Evolutionary conservation across 2,888 invertebrate species (phyloP), one percentile per base, ranked within the genome.

Genomic region (Scotopteryx bipunctaria): DNA sequence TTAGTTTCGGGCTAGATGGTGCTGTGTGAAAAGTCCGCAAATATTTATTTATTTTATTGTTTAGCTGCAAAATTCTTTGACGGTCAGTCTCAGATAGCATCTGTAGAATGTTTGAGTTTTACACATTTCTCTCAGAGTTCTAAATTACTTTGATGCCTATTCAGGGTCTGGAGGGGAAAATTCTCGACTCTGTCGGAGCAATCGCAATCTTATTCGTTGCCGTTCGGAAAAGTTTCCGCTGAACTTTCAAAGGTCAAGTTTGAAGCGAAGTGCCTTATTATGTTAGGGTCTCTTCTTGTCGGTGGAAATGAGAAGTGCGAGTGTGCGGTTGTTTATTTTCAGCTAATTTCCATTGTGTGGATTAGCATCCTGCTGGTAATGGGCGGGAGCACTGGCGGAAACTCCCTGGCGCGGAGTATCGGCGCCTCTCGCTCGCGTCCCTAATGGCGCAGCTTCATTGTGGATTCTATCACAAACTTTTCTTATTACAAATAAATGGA

Each of bases 291-390:
- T 57, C 45, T 50, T 59, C 55, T 67, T 74, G 69, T 63, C 67
- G 67, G 72, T 66, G 68, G 59, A 67, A 74, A 69, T 68, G 61
- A 62, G 59, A 59, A 33, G 61, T 44, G 56, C 56, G 51, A 64
- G 58, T 52, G 48, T 45, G 56, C 45, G 49, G 54, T 67, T 65
- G 70, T 71, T 68, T 64, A 65, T 66, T 63, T 67, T 56, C 53
- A 69, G 67, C 66, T 69, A 66, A 75, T 76, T 78, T 75, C 69
- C 76, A 76, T 81, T 82, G 76, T 78, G 69, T 69, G 75, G 77
- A 82, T 83, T 78, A 78, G 78, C 71, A 73, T 80, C 75, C 77
- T 73, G 70, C 62, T 64, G 74, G 69, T 78, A 77, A 77, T 71
- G 62, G 63, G 61, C 38, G 52, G 29, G 32, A 63, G 51, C 63